Base-by-base conservation (phyloP, 2,113 vertebrate genomes). In the Hypomesus transpacificus region DNA sequence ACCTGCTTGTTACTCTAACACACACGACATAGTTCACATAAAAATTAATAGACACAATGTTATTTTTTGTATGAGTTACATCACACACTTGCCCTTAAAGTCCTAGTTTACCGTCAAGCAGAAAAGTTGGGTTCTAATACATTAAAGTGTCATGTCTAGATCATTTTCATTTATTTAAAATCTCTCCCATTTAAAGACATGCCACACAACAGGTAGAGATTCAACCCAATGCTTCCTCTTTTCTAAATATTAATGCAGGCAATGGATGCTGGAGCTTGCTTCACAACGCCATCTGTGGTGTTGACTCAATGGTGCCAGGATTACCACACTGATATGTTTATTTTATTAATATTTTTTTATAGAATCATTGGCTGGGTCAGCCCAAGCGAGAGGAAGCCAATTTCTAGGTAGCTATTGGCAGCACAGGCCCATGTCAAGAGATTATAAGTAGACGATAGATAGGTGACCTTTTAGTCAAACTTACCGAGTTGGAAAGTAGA, bases 1-100 rank as follows among this genome's bases (percentile, higher is more conserved):
- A 76, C 82, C 84, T 82, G 84, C 81, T 85, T 77, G 83, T 87
- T 87, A 89, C 80, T 85, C 73, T 82, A 66, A 73, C 81, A 73
- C 85, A 86, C 80, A 80, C 78, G 78, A 82, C 58, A 79, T 79
- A 77, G 62, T 66, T 76, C 75, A 76, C 75, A 80, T 73, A 72
- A 70, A 72, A 89, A 86, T 88, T 82, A 88, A 80, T 80, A 69
- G 69, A 77, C 80, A 75, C 74, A 50, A 87, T 75, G 54, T 53
- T 66, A 76, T 59, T 4, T 46, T 72, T 70, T 76, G 72, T 56
- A 68, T 76, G 69, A 79, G 50, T 74, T 71, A 1, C 24, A 68
- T 56, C 26, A 11, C 18, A 6, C 21, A 21, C 39, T 54, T 53
- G 39, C 69, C 62, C 14, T 31, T 26, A 59, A 84, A 76, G 70